Conservation (phyloP, 2,888 invertebrate genomes). For the Platynereis dumerilii region DNA sequence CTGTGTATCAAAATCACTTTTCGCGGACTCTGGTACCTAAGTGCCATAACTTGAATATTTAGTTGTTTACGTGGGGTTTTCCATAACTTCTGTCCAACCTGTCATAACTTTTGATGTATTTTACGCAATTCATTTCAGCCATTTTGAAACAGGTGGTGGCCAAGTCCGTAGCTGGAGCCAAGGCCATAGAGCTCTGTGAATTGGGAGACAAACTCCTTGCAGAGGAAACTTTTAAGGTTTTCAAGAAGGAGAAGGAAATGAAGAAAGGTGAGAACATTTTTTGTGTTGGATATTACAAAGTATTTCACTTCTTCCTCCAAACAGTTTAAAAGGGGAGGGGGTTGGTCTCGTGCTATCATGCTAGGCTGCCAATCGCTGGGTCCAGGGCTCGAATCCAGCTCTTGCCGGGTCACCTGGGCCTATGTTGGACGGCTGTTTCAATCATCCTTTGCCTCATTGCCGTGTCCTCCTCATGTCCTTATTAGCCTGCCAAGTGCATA, state of each 20-base stretch:
- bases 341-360: not conserved
- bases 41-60: no score
- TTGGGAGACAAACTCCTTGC: conserved; percentile 84
- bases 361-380: not conserved
- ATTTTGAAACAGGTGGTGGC: conserved; percentile 86
- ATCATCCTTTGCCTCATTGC: no score
- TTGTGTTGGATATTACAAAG: conserved; percentile 61
- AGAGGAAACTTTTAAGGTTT: conserved; percentile 94
- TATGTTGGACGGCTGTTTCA: no score
- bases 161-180: conserved; percentile 85
- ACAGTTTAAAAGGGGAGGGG: not conserved
- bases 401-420: no score
- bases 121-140: no score
- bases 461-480: no score
- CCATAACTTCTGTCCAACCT: no score
- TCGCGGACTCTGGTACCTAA: no score
- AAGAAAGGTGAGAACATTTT: conserved; percentile 79
- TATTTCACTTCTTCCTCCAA: conserved; percentile 91
- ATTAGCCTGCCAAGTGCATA: no score
- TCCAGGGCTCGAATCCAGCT: not conserved
- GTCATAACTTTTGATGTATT: no score
- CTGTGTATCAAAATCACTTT: no score
- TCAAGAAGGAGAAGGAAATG: conserved; percentile 97
- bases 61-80: no score
- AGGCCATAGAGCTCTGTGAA: conserved; percentile 90